Evolutionary conservation across 2,113 vertebrate genomes (phyloP).

Genomic region (Actenoides lindsayi): DNA sequence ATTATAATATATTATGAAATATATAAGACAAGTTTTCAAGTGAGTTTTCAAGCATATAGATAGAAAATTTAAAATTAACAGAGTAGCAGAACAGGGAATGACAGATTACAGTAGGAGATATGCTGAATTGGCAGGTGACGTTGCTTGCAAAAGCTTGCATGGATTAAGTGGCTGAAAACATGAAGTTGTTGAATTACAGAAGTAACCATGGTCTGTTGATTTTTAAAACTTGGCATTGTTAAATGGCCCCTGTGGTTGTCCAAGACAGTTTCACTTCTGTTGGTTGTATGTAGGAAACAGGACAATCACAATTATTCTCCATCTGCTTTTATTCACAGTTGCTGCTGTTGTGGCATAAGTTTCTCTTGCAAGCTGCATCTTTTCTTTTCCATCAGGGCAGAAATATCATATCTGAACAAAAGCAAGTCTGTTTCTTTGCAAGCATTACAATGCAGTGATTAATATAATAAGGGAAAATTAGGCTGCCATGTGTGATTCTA

Average conservation of each 20-base stretch:
- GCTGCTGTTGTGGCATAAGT: neutral
- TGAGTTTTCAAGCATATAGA: neutral
- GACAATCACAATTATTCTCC: neutral
- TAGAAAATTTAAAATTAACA: neutral
- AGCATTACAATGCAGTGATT: neutral
- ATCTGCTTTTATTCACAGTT: conserved; percentile 22
- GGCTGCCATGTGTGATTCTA: neutral
- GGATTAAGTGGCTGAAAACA: neutral
- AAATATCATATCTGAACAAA: neutral
- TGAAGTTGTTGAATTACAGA: neutral
- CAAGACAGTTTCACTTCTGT: neutral
- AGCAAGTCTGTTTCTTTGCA: neutral
- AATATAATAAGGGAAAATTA: neutral
- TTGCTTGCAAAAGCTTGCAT: neutral
- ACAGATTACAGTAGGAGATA: neutral
- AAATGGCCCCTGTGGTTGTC: neutral
- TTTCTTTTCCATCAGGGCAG: neutral
- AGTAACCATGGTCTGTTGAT: neutral
- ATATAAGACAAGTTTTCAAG: neutral
- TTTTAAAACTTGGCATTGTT: neutral
- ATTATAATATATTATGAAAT: neutral
- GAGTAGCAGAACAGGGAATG: neutral
- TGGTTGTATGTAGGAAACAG: neutral
- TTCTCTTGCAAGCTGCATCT: neutral
- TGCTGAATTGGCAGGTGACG: neutral